These are phyloP conservation scores for Chrysolina oricalcia DNA, from an alignment of 2,888 invertebrate species.

Conservation along the genomic window DNA sequence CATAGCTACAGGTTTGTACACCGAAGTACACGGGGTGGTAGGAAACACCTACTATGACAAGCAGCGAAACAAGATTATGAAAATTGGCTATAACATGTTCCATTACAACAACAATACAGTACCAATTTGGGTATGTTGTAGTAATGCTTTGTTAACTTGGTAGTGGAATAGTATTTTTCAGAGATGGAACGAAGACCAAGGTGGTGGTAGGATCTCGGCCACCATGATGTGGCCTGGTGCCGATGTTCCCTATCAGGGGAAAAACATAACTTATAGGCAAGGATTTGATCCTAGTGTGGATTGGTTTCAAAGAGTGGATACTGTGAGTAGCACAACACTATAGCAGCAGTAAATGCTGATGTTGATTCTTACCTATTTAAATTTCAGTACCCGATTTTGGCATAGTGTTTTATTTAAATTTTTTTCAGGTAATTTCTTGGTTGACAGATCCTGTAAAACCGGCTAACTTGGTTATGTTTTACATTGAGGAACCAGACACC, in stretches of 20 bases:
- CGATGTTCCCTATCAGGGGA: slow-evolving; percentile 73
- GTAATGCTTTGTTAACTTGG: neutral
- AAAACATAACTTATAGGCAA: slow-evolving; percentile 71
- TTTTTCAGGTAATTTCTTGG: slow-evolving; percentile 74
- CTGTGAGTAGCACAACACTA: no score
- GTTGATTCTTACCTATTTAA: neutral
- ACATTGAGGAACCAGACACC: slow-evolving; percentile 82
- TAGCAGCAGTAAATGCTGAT: no score
- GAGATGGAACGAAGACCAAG: slow-evolving; percentile 75
- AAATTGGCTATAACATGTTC: slow-evolving; percentile 72
- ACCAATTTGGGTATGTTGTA: slow-evolving; percentile 76
- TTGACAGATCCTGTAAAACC: slow-evolving; percentile 75
- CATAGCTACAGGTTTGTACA: slow-evolving; percentile 80
- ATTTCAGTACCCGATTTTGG: no score
- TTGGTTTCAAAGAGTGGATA: slow-evolving; percentile 75
- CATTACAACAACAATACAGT: slow-evolving; percentile 74
- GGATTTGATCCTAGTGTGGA: slow-evolving; percentile 70
- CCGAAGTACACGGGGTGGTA: slow-evolving; percentile 81
- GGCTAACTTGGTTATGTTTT: slow-evolving; percentile 80
- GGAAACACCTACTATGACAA: slow-evolving; percentile 78
- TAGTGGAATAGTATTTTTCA: slow-evolving; percentile 63
- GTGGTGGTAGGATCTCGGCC: slow-evolving; percentile 75
- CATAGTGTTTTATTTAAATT: neutral
- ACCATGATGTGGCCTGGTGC: slow-evolving; percentile 83
- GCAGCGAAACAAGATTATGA: slow-evolving; percentile 62